These are phyloP conservation scores for Gymnothorax javanicus DNA, from an alignment of 2,797 vertebrate genomes.

Conservation along the genomic window DNA sequence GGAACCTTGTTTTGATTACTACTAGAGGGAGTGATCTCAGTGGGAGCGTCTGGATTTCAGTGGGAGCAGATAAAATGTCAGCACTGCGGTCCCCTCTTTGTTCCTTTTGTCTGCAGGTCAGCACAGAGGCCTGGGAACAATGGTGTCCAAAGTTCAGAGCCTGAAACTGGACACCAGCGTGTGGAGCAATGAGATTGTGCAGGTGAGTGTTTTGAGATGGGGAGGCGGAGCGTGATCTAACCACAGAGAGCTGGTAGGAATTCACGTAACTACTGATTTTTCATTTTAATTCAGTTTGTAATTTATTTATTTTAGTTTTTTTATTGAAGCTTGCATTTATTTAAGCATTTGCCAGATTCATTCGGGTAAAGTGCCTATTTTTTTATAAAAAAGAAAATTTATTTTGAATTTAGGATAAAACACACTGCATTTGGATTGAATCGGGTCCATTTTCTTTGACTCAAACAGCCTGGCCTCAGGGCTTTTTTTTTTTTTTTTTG, in stretches of 20 bases:
- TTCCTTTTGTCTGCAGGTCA: constrained; percentile 75
- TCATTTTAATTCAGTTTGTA: too few relatives aligned
- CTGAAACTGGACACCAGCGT: constrained; percentile 94
- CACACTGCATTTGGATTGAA: neutral
- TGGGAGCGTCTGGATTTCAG: constrained; percentile 36
- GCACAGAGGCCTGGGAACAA: constrained; percentile 90
- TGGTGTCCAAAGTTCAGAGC: constrained; percentile 95
- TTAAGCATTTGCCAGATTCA: neutral
- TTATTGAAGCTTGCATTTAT: neutral
- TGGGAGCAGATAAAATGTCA: neutral
- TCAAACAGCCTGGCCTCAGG: neutral
- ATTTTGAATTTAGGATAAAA: neutral
- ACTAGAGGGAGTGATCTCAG: neutral
- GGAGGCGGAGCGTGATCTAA: neutral
- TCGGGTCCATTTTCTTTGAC: neutral
- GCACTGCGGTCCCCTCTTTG: constrained; percentile 16
- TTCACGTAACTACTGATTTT: neutral
- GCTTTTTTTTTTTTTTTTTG: neutral
- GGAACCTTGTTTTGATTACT: neutral
- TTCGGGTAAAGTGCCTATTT: neutral
- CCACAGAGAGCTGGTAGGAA: neutral
- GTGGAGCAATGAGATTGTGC: constrained; percentile 98
- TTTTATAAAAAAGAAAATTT: neutral
- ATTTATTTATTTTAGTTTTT: neutral
- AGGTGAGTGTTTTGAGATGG: constrained; percentile 71